A percentile compares a stretch with the other conserved stretches of the same genome.
These are phyloP conservation scores for Pristionchus mayeri DNA, from an alignment of 2,888 invertebrate genomes.

Conservation along the genomic window DNA sequence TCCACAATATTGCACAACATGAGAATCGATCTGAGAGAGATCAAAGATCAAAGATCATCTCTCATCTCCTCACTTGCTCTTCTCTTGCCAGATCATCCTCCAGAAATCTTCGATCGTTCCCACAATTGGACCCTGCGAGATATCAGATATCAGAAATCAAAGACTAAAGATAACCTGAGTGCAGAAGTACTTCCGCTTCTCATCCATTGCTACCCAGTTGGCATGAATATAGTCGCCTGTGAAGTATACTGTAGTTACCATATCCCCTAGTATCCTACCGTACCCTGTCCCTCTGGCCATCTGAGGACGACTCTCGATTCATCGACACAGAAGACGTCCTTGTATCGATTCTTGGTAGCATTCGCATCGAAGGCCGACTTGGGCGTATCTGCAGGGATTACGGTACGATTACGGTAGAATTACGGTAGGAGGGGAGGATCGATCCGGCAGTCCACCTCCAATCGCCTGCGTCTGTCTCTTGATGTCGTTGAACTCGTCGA, in stretches of 20 bases:
- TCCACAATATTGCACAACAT: conserved; percentile 54
- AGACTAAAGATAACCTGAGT: conserved; percentile 17
- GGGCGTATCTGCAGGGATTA: conserved; percentile 54
- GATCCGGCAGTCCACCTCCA: conserved; percentile 51
- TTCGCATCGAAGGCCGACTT: conserved; percentile 61
- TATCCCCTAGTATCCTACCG: too few species aligned
- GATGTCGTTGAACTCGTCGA: conserved; percentile 53
- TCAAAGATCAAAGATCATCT: not conserved
- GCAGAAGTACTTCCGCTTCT: conserved; percentile 26
- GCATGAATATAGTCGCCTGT: conserved; percentile 9
- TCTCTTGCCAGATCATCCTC: conserved; percentile 68
- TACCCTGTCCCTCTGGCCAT: too few species aligned
- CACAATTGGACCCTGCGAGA: conserved; percentile 61
- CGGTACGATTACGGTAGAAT: too few species aligned
- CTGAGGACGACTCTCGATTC: too few species aligned
- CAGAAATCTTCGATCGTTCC: conserved; percentile 68
- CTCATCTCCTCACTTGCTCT: conserved; percentile 51
- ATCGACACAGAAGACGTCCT: too few species aligned
- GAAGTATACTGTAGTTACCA: not conserved
- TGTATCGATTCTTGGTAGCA: too few species aligned
- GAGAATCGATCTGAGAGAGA: conserved; percentile 30
- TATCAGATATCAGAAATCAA: not conserved
- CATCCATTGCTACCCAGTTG: conserved; percentile 1
- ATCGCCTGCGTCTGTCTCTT: conserved; percentile 55
- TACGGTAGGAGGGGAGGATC: too few species aligned